Conservation (phyloP, 2,797 vertebrate species). For the Poeciliopsis presidionis region DNA sequence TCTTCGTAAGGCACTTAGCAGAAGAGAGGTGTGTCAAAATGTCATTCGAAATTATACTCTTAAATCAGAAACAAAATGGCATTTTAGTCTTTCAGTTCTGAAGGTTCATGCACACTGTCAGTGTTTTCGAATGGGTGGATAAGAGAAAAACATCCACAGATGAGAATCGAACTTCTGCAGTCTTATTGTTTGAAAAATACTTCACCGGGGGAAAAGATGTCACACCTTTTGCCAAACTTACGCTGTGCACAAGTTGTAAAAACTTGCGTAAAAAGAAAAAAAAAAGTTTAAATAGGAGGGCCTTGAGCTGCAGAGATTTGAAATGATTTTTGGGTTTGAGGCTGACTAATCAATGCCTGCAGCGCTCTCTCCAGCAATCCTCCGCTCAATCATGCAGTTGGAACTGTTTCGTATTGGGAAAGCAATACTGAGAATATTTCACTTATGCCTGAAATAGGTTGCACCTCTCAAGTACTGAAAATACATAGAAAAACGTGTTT, state of each 20-base stretch:
- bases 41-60: slow-evolving; percentile 5
- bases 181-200: neutral
- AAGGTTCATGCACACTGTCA: neutral
- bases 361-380: slow-evolving; percentile 22
- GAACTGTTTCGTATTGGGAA: slow-evolving; percentile 47
- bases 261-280: slow-evolving; percentile 4
- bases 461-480: slow-evolving; percentile 26
- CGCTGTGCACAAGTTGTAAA: neutral
- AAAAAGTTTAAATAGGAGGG: neutral
- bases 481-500: slow-evolving; percentile 7
- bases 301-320: neutral
- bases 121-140: neutral
- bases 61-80: neutral
- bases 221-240: neutral
- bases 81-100: slow-evolving; percentile 1
- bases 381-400: slow-evolving; percentile 48
- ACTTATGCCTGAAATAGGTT: slow-evolving; percentile 28
- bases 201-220: neutral
- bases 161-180: neutral
- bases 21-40: slow-evolving; percentile 27
- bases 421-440: slow-evolving; percentile 32
- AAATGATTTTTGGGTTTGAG: slow-evolving; percentile 12
- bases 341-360: slow-evolving; percentile 32
- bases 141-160: neutral
- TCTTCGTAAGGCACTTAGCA: slow-evolving; percentile 10